phyloP scores from a whole-genome alignment of 2,888 invertebrate genomes.

The Drosophila ezoana region DNA sequence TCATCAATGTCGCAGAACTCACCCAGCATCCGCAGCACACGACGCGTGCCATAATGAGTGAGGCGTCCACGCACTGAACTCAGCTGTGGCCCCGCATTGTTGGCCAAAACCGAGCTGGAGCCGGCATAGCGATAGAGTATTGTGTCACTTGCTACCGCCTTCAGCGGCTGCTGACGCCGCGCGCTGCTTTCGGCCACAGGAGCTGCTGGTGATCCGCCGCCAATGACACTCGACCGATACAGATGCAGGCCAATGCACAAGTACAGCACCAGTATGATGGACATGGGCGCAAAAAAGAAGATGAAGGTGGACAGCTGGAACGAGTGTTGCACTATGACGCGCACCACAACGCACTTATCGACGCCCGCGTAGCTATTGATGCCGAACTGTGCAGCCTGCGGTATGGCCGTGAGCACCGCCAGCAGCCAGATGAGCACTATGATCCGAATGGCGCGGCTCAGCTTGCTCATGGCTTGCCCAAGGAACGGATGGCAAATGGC shows the following conservation, averaged over 20 bases:
- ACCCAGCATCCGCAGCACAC: slow-evolving; percentile 92
- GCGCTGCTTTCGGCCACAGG: slow-evolving; percentile 82
- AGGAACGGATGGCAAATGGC: slow-evolving; percentile 88
- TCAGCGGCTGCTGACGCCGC: slow-evolving; percentile 80
- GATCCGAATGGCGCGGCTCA: slow-evolving; percentile 92
- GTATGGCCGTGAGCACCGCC: slow-evolving; percentile 90
- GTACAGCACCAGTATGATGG: slow-evolving; percentile 93
- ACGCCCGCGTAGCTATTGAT: slow-evolving; percentile 84
- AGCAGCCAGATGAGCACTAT: slow-evolving; percentile 91
- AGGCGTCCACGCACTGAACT: slow-evolving; percentile 85
- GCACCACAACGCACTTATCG: slow-evolving; percentile 82
- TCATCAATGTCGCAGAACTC: slow-evolving; percentile 81
- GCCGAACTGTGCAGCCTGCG: slow-evolving; percentile 93
- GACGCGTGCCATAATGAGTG: slow-evolving; percentile 87
- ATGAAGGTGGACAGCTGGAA: slow-evolving; percentile 89
- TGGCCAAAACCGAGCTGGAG: slow-evolving; percentile 47
- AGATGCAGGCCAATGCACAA: slow-evolving; percentile 90
- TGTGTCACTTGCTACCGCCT: slow-evolving; percentile 73
- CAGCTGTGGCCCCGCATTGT: slow-evolving; percentile 84
- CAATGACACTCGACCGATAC: slow-evolving; percentile 85
- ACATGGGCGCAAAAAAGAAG: slow-evolving; percentile 95
- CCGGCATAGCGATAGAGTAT: slow-evolving; percentile 84
- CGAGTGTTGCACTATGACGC: slow-evolving; percentile 85
- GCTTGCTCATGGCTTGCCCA: slow-evolving; percentile 91
- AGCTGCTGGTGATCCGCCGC: slow-evolving; percentile 72